phyloP scores from a whole-genome alignment of 2,113 vertebrate species.

The Gracilinanus agilis region DNA sequence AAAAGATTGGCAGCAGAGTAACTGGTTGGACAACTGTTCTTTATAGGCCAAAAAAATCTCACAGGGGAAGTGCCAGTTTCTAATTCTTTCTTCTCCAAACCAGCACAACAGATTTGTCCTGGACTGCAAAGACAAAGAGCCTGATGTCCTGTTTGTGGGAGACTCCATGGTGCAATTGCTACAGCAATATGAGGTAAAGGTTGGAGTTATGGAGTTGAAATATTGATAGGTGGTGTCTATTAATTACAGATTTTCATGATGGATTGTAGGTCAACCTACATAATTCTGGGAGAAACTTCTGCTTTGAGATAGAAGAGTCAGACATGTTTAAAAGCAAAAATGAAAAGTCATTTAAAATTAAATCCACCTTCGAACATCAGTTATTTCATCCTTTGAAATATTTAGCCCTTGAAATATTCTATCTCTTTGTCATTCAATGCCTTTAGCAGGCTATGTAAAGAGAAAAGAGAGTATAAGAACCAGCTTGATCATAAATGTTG shows the following conservation, averaged over 20 bases:
- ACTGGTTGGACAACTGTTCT: constrained; percentile 7
- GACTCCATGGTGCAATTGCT: constrained; percentile 98
- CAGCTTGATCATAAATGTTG: constrained; percentile 19
- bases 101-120: constrained; percentile 90
- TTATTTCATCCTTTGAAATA: neutral
- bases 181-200: constrained; percentile 93
- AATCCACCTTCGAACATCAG: neutral
- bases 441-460: constrained; percentile 13
- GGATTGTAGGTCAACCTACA: neutral
- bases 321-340: neutral
- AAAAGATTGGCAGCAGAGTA: neutral
- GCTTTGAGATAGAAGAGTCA: neutral
- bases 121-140: constrained; percentile 92
- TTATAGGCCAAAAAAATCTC: constrained; percentile 20
- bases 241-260: neutral
- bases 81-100: constrained; percentile 60
- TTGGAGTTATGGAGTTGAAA: accelerated
- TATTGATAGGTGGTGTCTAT: accelerated
- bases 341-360: neutral
- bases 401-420: neutral
- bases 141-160: constrained; percentile 94
- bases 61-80: neutral
- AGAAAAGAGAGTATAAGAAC: constrained; percentile 25
- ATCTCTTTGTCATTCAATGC: neutral
- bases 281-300: neutral